Conservation (phyloP, 2,888 invertebrate genomes). For the Laothoe populi region DNA sequence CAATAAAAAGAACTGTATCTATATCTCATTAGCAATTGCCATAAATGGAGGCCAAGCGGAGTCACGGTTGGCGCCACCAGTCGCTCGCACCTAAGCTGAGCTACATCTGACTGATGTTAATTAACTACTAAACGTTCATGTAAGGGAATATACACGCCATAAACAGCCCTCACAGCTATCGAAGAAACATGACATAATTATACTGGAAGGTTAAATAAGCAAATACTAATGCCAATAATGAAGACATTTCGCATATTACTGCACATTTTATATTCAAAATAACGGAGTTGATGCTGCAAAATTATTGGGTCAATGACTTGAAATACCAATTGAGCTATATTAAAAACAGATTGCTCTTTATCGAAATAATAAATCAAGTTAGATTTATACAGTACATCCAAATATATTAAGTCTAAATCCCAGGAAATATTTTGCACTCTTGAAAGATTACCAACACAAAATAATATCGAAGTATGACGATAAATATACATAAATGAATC, state of each 20-base stretch:
- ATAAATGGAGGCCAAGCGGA: conserved; percentile 52
- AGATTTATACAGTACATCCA: conserved; percentile 42
- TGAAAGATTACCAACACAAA: conserved; percentile 11
- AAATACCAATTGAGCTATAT: conserved; percentile 43
- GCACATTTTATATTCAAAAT: not conserved
- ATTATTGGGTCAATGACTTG: conserved; percentile 44
- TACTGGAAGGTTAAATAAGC: conserved; percentile 24
- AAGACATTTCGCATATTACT: conserved; percentile 14
- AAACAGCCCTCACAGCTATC: conserved; percentile 32
- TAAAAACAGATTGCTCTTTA: conserved; percentile 45
- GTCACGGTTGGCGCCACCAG: conserved; percentile 62
- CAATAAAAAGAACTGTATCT: conserved; percentile 31
- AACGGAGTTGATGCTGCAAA: not conserved
- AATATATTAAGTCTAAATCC: conserved; percentile 34
- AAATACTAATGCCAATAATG: conserved; percentile 23
- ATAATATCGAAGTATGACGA: conserved; percentile 34
- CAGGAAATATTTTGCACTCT: conserved; percentile 15
- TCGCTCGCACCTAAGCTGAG: conserved; percentile 53
- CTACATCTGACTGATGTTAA: conserved; percentile 49
- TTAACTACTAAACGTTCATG: conserved; percentile 41
- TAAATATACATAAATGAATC: conserved; percentile 61
- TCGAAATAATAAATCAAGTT: conserved; percentile 42
- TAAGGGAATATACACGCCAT: conserved; percentile 39
- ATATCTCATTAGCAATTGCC: conserved; percentile 50
- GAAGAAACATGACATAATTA: conserved; percentile 31